Evolutionary conservation across 1,140 invertebrate species (phyloP), one percentile per base, ranked within the genome.

Genomic region (Ganaspis sp.): DNA sequence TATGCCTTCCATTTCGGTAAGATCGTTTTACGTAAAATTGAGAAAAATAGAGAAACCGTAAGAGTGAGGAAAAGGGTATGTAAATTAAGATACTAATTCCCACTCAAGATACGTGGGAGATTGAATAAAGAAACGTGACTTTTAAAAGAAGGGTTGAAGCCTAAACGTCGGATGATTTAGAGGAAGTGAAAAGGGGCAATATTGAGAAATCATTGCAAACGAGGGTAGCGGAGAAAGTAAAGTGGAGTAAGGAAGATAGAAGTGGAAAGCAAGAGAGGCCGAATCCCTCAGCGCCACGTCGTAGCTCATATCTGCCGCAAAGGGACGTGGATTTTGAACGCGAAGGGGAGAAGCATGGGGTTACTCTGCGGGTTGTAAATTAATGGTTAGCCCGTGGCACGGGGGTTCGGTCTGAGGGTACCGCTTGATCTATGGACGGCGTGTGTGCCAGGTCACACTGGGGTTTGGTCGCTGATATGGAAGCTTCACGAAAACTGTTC

Each of bases 341-440:
- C 81, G 82, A 84, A 69, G 83, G 83, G 80, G 81, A 81, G 80
- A 83, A 81, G 74, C 77, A 84, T 81, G 83, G 84, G 87, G 87
- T 89, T 89, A 90, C 86, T 87, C 87, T 89, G 88, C 81, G 88
- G 88, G 87, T 89, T 90, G 88, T 90, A 90, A 90, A 90, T 90
- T 90, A 90, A 90, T 90, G 88, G 88, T 89, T 87, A 87, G 86
- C 83, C 85, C 83, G 72, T 84, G 83, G 86, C 80, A 85, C 75
- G 80, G 83, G 80, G 82, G 81, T 78, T 84, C 73, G 79, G 81
- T 87, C 81, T 89, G 88, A 90, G 87, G 89, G 87, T 87, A 85
- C 82, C 81, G 79, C 83, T 89, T 90, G 86, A 90, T 90, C 87
- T 90, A 90, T 87, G 86, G 85, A 71, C 80, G 78, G 83, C 81